Evolutionary conservation across 1,140 invertebrate species (phyloP).

Genomic region (Rhynchophorus ferrugineus): DNA sequence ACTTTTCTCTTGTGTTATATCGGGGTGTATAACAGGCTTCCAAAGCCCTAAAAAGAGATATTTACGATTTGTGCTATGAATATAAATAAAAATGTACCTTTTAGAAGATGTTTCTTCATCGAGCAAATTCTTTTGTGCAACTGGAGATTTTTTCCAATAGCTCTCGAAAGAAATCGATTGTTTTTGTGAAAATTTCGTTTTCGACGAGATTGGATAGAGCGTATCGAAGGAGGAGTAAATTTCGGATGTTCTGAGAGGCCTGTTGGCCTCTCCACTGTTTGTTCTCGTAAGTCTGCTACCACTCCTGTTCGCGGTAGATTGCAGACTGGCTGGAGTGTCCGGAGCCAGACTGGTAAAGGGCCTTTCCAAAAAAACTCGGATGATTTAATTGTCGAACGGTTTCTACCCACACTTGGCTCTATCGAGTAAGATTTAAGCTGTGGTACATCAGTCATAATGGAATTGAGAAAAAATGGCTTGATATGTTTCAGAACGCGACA

Average conservation of each 20-base stretch:
- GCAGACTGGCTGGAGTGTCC: conserved; percentile 28
- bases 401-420: conserved; percentile 16
- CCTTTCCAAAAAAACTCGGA: conserved; percentile 20
- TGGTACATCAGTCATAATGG: conserved; percentile 34
- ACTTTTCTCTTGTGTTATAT: conserved; percentile 13
- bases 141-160: conserved; percentile 20
- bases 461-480: conserved; percentile 15
- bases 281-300: conserved; percentile 23
- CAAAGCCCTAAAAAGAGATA: conserved; percentile 4
- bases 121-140: conserved; percentile 14
- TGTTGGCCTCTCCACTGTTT: conserved; percentile 22
- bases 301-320: conserved; percentile 19
- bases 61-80: neutral
- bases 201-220: conserved; percentile 16
- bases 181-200: conserved; percentile 18
- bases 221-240: conserved; percentile 25
- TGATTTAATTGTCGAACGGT: conserved; percentile 16
- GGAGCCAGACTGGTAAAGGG: conserved; percentile 33
- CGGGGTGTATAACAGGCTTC: conserved; percentile 2
- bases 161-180: conserved; percentile 19
- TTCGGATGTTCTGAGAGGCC: conserved; percentile 11
- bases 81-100: conserved; percentile 1
- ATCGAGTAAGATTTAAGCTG: conserved; percentile 15
- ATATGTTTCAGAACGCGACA: conserved; percentile 32
- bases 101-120: conserved; percentile 11